These are phyloP conservation scores for Microchrysa polita DNA, from an alignment of 2,888 invertebrate species.

Conservation along the genomic window DNA sequence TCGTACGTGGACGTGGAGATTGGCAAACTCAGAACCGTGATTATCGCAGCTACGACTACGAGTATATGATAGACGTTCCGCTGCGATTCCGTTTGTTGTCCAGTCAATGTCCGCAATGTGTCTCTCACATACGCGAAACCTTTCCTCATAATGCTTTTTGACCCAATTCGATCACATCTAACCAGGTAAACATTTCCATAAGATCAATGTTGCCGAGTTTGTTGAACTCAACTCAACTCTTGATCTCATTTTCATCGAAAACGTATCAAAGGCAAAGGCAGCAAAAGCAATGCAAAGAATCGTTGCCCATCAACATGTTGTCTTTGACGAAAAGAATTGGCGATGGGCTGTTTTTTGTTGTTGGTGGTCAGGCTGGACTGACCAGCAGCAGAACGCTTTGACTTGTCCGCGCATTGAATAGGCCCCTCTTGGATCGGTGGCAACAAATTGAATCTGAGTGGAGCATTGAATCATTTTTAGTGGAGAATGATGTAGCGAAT, in stretches of 20 bases:
- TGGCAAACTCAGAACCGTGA: conserved; percentile 11
- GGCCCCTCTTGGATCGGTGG: background rate
- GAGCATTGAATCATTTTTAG: background rate
- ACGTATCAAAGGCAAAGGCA: conserved; percentile 25
- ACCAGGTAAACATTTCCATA: conserved; percentile 44
- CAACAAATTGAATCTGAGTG: conserved; percentile 35
- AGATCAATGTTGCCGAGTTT: conserved; percentile 32
- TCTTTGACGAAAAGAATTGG: background rate
- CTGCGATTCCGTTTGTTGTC: conserved; percentile 26
- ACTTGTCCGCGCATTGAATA: too few species aligned
- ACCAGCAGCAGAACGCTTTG: background rate
- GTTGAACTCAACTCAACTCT: conserved; percentile 43
- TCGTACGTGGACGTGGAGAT: too few species aligned
- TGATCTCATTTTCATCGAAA: conserved; percentile 45
- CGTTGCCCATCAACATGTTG: background rate
- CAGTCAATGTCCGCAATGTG: conserved; percentile 18
- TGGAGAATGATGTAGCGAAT: too few species aligned
- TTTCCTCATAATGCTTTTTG: conserved; percentile 41
- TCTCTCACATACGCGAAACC: conserved; percentile 17
- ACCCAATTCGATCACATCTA: conserved; percentile 40
- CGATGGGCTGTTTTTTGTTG: background rate
- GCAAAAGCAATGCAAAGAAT: too few species aligned
- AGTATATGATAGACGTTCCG: background rate
- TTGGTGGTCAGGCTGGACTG: background rate
- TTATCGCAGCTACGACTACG: background rate